Conservation (phyloP, 1,140 invertebrate species). For the Atta colombica region DNA sequence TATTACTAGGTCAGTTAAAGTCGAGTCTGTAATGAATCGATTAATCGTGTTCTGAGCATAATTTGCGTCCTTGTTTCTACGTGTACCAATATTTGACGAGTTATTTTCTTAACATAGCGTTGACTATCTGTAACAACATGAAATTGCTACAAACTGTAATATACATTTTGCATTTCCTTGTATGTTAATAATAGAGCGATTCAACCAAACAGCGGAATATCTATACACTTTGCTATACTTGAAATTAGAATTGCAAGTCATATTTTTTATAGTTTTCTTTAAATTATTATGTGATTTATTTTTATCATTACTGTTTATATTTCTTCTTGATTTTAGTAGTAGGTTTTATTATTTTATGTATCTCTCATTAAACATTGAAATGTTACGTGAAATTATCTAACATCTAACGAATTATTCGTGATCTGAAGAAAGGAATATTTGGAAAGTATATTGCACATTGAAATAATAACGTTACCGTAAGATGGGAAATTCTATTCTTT, state of each 20-base stretch:
- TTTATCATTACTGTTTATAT: neutral
- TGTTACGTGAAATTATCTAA: neutral
- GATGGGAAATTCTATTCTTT: conserved; percentile 19
- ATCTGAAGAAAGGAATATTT: conserved; percentile 1
- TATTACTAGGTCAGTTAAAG: conserved; percentile 1
- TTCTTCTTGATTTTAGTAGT: neutral
- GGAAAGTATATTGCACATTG: conserved; percentile 22
- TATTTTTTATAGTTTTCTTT: neutral
- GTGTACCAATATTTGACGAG: neutral
- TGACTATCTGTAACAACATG: neutral
- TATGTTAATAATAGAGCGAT: neutral
- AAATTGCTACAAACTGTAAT: conserved; percentile 1
- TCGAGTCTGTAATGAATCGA: conserved; percentile 25
- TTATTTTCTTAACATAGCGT: neutral
- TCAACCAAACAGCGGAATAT: neutral
- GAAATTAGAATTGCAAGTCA: neutral
- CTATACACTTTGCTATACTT: neutral
- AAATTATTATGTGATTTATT: neutral
- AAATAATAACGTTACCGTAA: conserved; percentile 35
- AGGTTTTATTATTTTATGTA: neutral
- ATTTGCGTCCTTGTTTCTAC: conserved; percentile 28
- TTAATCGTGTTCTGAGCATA: conserved; percentile 2
- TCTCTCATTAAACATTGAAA: neutral
- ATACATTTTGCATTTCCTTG: neutral
- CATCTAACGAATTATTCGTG: neutral